Percentiles rank a stretch among this genome's conserved stretches.
These are phyloP conservation scores for Andricus grossulariae DNA, from an alignment of 1,140 invertebrate species.

Conservation along the genomic window DNA sequence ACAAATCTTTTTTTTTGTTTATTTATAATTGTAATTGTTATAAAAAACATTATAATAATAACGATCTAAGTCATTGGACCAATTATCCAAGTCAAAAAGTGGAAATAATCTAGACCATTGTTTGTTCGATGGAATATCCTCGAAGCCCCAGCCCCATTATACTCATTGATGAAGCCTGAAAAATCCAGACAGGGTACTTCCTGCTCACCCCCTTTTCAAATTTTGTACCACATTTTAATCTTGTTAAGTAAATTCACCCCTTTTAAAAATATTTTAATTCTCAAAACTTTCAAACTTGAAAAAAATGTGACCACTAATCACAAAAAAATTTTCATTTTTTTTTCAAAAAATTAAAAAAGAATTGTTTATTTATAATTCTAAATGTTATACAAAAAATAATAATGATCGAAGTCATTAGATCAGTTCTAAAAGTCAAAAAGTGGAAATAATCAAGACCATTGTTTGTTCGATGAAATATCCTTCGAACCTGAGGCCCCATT, in stretches of 20 bases:
- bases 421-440: background rate
- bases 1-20: too few relatives aligned
- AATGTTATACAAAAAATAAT: too few relatives aligned
- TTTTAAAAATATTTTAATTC: too few relatives aligned
- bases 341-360: too few relatives aligned
- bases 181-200: background rate
- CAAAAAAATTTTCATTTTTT: too few relatives aligned
- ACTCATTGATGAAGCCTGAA: constrained; percentile 7
- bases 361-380: too few relatives aligned
- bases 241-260: too few relatives aligned
- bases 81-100: background rate
- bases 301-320: too few relatives aligned
- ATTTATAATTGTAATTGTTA: background rate
- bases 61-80: background rate
- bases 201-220: too few relatives aligned
- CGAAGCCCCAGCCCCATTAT: constrained; percentile 44
- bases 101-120: background rate
- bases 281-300: too few relatives aligned
- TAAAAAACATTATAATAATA: background rate
- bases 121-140: constrained; percentile 36
- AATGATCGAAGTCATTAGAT: background rate
- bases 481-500: constrained; percentile 50
- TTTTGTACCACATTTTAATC: too few relatives aligned
- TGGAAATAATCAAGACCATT: background rate
- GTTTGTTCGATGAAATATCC: constrained; percentile 36